Evolutionary conservation across 1,140 invertebrate species (phyloP).

Genomic region (Caenorhabditis brenneri): DNA sequence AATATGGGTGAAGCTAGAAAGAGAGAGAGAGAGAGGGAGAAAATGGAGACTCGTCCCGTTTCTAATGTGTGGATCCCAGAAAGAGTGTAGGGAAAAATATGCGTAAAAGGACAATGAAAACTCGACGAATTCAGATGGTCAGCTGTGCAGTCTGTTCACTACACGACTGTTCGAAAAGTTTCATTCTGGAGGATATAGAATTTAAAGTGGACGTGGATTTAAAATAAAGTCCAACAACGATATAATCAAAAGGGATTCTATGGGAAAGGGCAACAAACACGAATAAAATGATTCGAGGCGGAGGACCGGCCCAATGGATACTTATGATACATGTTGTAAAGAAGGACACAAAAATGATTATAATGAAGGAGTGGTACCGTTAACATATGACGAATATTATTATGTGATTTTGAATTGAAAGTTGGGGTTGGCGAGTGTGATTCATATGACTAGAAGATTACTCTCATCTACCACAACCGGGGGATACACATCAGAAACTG

Average conservation of each 20-base stretch:
- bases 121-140: slow-evolving; percentile 34
- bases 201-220: not conserved
- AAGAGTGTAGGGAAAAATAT: not conserved
- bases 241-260: not conserved
- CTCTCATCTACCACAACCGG: slow-evolving; percentile 4
- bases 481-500: slow-evolving; percentile 18
- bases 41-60: slow-evolving; percentile 11
- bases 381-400: slow-evolving; percentile 40
- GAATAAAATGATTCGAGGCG: slow-evolving; percentile 33
- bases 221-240: not conserved
- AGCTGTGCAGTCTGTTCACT: slow-evolving; percentile 36
- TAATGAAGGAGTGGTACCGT: not conserved
- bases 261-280: slow-evolving; percentile 10
- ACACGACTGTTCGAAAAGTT: slow-evolving; percentile 21
- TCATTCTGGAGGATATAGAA: not conserved
- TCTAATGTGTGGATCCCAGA: slow-evolving; percentile 35
- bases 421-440: not conserved
- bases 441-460: not conserved
- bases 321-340: slow-evolving; percentile 24
- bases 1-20: not conserved
- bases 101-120: not conserved
- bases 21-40: no score
- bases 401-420: not conserved
- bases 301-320: not conserved
- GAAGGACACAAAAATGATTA: slow-evolving; percentile 25